Evolutionary conservation across 1,140 invertebrate species (phyloP).

Genomic region (Branchinecta lindahli): DNA sequence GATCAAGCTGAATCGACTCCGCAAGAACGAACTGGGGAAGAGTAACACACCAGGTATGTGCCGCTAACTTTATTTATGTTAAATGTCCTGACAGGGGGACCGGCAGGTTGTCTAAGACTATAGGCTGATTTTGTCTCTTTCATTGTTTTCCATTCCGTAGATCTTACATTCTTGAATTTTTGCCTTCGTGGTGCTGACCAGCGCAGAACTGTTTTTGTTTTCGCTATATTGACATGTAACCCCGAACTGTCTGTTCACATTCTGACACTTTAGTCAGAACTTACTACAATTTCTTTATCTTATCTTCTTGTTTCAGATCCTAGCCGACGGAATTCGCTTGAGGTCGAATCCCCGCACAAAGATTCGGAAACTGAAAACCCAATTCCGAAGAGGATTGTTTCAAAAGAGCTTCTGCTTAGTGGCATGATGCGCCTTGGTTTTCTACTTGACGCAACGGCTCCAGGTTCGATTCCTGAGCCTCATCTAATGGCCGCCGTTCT

Average conservation of each 20-base stretch:
- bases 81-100: too few relatives aligned
- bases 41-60: background rate
- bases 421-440: conserved; percentile 74
- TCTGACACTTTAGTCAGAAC: too few relatives aligned
- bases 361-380: conserved; percentile 72
- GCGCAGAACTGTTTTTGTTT: too few relatives aligned
- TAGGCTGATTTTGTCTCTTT: too few relatives aligned
- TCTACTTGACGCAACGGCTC: conserved; percentile 82
- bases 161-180: too few relatives aligned
- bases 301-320: conserved; percentile 40
- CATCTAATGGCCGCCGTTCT: conserved; percentile 85
- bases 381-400: conserved; percentile 64
- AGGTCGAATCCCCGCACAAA: conserved; percentile 53
- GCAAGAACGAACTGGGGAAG: background rate
- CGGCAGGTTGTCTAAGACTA: too few relatives aligned
- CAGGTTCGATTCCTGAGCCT: conserved; percentile 86
- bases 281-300: too few relatives aligned
- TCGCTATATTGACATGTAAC: too few relatives aligned
- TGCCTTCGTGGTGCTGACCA: too few relatives aligned
- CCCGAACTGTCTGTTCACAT: too few relatives aligned
- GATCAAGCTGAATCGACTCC: conserved; percentile 19
- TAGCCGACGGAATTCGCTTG: conserved; percentile 62
- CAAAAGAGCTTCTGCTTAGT: conserved; percentile 49
- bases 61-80: too few relatives aligned
- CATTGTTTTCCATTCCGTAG: too few relatives aligned